Evolutionary conservation across 2,888 invertebrate species (phyloP).

Genomic region (Parapristionchus giblindavisi): DNA sequence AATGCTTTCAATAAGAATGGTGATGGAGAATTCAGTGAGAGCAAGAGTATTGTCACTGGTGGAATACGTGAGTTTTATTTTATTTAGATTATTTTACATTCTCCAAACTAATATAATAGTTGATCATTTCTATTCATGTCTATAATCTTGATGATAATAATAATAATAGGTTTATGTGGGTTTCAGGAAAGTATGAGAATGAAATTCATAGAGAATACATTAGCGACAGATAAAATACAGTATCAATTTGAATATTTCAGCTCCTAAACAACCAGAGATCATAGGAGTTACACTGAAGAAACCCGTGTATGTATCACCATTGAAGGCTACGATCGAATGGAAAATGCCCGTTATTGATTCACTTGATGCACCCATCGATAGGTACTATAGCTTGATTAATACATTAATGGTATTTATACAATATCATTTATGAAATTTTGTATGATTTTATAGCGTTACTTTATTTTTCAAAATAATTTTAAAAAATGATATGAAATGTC

Average conservation of each 20-base stretch:
- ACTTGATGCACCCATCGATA: conserved; percentile 83
- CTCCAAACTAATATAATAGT: background rate
- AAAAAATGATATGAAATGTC: no score
- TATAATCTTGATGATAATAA: background rate
- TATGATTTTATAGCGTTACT: background rate
- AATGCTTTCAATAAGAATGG: conserved; percentile 95
- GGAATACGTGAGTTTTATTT: conserved; percentile 73
- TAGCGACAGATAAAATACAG: background rate
- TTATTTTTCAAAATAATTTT: no score
- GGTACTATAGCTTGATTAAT: no score
- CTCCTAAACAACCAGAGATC: conserved; percentile 72
- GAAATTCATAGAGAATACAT: background rate
- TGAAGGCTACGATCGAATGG: conserved; percentile 92
- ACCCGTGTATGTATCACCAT: conserved; percentile 81
- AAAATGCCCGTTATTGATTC: conserved; percentile 84
- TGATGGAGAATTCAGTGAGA: conserved; percentile 89
- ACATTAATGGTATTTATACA: background rate
- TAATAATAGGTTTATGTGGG: no score
- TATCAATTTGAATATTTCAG: conserved; percentile 63
- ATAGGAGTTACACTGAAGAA: conserved; percentile 77
- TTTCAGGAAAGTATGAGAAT: no score
- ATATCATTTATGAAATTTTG: background rate
- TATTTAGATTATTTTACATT: background rate
- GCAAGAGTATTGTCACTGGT: conserved; percentile 85
- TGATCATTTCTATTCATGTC: background rate